Percentiles rank a stretch among this genome's conserved stretches.
Evolutionary conservation across 92 coral and sea anemone genomes (phyloP).

Genomic region (Isaurus tuberculatus): DNA sequence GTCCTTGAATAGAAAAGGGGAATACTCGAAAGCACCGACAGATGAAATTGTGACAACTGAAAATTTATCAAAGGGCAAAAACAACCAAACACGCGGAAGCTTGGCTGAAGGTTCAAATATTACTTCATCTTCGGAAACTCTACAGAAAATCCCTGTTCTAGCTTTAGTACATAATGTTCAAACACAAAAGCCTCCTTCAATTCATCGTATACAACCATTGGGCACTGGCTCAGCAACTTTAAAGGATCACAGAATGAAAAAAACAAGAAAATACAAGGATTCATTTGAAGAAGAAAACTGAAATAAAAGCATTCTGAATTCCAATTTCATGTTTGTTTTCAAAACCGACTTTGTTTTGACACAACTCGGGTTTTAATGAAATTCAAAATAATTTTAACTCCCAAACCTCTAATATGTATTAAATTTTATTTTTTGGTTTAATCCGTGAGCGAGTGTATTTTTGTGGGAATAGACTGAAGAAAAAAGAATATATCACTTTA

Average conservation of each 20-base stretch:
- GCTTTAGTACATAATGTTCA: conserved; percentile 95
- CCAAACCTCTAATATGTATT: not conserved
- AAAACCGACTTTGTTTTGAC: not conserved
- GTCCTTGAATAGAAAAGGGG: conserved; percentile 72
- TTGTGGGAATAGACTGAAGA: conserved; percentile 16
- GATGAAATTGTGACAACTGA: conserved; percentile 62
- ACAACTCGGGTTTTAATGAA: conserved; percentile 20
- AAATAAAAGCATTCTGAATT: conserved; percentile 27
- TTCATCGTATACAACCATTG: not conserved
- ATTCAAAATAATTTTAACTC: not conserved
- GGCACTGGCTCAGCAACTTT: conserved; percentile 22
- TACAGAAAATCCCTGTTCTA: conserved; percentile 95
- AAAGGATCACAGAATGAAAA: conserved; percentile 69
- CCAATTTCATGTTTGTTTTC: conserved; percentile 15
- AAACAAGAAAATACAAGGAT: conserved; percentile 76
- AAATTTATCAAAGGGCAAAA: conserved; percentile 44
- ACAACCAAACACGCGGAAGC: conserved; percentile 23
- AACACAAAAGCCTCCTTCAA: conserved; percentile 65
- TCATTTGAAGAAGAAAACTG: conserved; percentile 86
- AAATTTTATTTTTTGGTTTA: conserved; percentile 23
- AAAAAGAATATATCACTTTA: not conserved
- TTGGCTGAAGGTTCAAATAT: conserved; percentile 48
- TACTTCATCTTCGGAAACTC: conserved; percentile 70
- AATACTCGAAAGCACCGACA: conserved; percentile 79
- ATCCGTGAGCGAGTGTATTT: conserved; percentile 1